Base-by-base conservation (phyloP, 2,888 invertebrate genomes). In the Zelleria hepariella region DNA sequence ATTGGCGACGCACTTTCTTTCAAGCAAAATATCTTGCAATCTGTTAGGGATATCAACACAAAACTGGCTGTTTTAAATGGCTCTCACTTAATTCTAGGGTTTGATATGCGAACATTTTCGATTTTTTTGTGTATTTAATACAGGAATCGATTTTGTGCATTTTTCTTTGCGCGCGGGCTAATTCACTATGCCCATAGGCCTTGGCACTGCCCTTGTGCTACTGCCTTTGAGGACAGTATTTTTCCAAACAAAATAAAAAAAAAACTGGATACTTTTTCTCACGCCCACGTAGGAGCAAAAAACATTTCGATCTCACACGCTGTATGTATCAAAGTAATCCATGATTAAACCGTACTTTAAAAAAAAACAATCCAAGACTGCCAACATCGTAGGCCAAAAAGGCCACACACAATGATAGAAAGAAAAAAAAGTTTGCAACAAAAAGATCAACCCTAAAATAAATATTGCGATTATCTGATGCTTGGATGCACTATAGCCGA, bases 401-500 rank as follows among this genome's bases (percentile, higher is more conserved):
- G 79, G 74, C 81, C 81, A 82, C 78, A 79, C 78, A 66, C 77
- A 73, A 75, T 59, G 32, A 49, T 55, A 57, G 59, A 63, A 66
- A 60, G 15, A 42, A 42, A 10, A 15, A 15, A 15, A 10, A 42
- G 15, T 42, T 42, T 42, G 32, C 32, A 42, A 42, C 32, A 42
- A 66, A 64, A 67, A 66, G 67, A 68, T 54, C 18, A 64, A 63
- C 67, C 70, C 68, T 67, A 68, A 69, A 68, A n/a, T 70, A 69
- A 74, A 78, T 67, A 69, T 48, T 55, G 48, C 47, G 21, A 67
- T 15, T 48, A 47, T 65, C 65, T 64, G 67, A 70, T 81, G 84
- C 86, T 73, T 74, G 82, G 83, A 80, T 80, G 82, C 78, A 76
- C 70, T n/a, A n/a, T n/a, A n/a, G n/a, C n/a, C n/a, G n/a, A n/a